Evolutionary conservation across 2,888 invertebrate species (phyloP), one percentile per base, ranked within the genome.

Genomic region (Slavum lentiscoides): DNA sequence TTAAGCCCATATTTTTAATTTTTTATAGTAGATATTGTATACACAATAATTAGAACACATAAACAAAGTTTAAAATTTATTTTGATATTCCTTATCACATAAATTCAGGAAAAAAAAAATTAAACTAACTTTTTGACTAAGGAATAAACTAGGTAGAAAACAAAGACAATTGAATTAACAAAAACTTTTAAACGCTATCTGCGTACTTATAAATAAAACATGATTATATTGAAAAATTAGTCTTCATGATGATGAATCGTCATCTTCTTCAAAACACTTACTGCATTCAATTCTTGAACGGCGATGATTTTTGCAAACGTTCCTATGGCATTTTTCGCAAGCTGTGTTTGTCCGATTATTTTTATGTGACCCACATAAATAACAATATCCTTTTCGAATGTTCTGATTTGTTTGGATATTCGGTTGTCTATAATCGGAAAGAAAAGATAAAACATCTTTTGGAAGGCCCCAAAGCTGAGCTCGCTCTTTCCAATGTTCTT

Each of bases 351-450:
- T 64, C 30, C 30, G 1, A 64, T 64, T 30, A 64, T 64, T 64
- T 64, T 64, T 64, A 64, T 30, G 62, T 64, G 62, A 64, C 62
- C 62, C 30, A 64, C 30, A 64, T 30, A 64, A 64, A 64, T 64
- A 64, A 30, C 30, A 64, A 64, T 64, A 64, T 64, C 13, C 62
- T 64, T 64, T 64, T 30, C 21, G 62, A 64, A 4, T 64, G 21
- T 64, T n/a, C n/a, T 58, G 17, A n/a, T 19, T 58, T 58, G n/a
- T 58, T 19, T 55, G 1, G 17, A n/a, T n/a, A n/a, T n/a, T n/a
- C n/a, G n/a, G n/a, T n/a, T n/a, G n/a, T n/a, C n/a, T n/a, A n/a
- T n/a, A n/a, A n/a, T n/a, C n/a, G n/a, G n/a, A n/a, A n/a, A n/a
- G n/a, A n/a, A n/a, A n/a, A n/a, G n/a, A n/a, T n/a, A 58, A n/a